Percentiles rank a stretch among this genome's conserved stretches.
phyloP scores from a whole-genome alignment of 1,140 invertebrate species.

The Caenorhabditis brenneri region DNA sequence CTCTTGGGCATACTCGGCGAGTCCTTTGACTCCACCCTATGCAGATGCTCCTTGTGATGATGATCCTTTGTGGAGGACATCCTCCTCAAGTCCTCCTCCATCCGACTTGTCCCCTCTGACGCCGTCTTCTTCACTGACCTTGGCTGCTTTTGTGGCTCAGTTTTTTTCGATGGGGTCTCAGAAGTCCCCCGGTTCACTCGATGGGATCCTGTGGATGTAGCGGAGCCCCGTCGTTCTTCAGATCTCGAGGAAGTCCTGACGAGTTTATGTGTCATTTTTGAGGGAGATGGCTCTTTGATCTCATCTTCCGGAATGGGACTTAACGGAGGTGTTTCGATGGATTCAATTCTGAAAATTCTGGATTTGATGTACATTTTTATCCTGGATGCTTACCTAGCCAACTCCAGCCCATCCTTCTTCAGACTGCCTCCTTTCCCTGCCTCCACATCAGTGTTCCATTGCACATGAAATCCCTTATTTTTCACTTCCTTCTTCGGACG shows the following conservation, averaged over 20 bases:
- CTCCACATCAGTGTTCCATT: constrained; percentile 71
- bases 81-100: constrained; percentile 1
- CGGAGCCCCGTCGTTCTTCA: neutral
- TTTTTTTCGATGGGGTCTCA: neutral
- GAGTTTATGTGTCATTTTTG: neutral
- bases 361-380: too few species aligned
- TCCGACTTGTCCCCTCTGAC: constrained; percentile 12
- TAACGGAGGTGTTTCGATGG: neutral
- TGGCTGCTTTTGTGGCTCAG: neutral
- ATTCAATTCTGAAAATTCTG: constrained; percentile 19
- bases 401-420: neutral
- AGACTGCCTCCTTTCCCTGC: neutral
- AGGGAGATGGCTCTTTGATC: constrained; percentile 17
- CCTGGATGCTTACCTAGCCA: too few species aligned
- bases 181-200: neutral
- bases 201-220: neutral
- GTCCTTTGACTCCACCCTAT: neutral
- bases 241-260: neutral
- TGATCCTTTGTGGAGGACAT: constrained; percentile 17
- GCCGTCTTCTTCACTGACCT: constrained; percentile 22
- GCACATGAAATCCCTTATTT: constrained; percentile 59
- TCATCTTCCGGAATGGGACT: constrained; percentile 21
- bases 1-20: constrained; percentile 18
- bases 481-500: constrained; percentile 58
- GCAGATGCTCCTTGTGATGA: constrained; percentile 25